phyloP scores from a whole-genome alignment of 1,140 invertebrate genomes.

The Lerema accius region DNA sequence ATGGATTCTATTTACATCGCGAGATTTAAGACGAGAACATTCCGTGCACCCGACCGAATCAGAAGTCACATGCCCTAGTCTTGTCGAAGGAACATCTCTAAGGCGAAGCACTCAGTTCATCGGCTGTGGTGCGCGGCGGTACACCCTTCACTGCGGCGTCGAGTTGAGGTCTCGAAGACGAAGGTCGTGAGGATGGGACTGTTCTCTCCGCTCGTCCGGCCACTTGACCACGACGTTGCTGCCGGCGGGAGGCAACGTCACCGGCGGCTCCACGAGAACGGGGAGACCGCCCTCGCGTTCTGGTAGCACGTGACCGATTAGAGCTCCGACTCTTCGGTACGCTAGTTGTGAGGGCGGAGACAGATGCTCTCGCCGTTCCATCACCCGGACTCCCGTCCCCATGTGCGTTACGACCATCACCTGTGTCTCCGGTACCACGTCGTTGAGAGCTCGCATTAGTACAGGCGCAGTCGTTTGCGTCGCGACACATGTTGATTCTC shows the following conservation, averaged over 20 bases:
- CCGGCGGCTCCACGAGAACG: slow-evolving; percentile 71
- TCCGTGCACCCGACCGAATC: slow-evolving; percentile 49
- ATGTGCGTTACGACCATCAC: slow-evolving; percentile 59
- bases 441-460: slow-evolving; percentile 73
- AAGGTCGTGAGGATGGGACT: slow-evolving; percentile 60
- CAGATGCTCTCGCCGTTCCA: slow-evolving; percentile 39
- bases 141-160: slow-evolving; percentile 60
- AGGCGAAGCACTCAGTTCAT: slow-evolving; percentile 63
- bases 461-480: slow-evolving; percentile 76
- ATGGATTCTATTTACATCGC: slow-evolving; percentile 60
- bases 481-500: slow-evolving; percentile 82
- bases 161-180: slow-evolving; percentile 63
- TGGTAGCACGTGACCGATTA: slow-evolving; percentile 74
- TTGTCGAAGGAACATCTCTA: slow-evolving; percentile 55
- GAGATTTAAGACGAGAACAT: slow-evolving; percentile 36
- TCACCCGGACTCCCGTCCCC: slow-evolving; percentile 38
- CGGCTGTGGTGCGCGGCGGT: slow-evolving; percentile 46
- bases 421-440: slow-evolving; percentile 59
- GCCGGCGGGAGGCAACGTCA: slow-evolving; percentile 67
- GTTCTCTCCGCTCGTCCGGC: slow-evolving; percentile 59
- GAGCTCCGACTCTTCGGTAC: slow-evolving; percentile 61
- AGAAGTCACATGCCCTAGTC: slow-evolving; percentile 56
- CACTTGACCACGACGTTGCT: slow-evolving; percentile 63
- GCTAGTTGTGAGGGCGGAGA: slow-evolving; percentile 48
- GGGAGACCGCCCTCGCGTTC: slow-evolving; percentile 75